A percentile compares a stretch with the other conserved stretches of the same genome.
Evolutionary conservation across 2,888 invertebrate genomes (phyloP).

Genomic region (Horisme vitalbata): DNA sequence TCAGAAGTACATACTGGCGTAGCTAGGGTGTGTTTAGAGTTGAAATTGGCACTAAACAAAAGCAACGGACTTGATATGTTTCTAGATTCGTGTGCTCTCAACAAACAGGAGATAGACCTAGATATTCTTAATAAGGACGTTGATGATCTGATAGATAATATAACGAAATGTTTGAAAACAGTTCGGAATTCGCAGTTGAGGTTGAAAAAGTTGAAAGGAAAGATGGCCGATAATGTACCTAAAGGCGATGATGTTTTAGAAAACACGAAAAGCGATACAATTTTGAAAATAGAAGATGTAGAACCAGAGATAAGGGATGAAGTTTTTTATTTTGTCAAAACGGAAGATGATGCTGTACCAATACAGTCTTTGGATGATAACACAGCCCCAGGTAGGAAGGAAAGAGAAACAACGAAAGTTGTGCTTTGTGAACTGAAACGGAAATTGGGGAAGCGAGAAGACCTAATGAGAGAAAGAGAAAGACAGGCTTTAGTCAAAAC

Average conservation of each 20-base stretch:
- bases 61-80: conserved; percentile 68
- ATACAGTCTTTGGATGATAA: conserved; percentile 52
- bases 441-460: conserved; percentile 72
- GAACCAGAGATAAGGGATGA: conserved; percentile 69
- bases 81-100: conserved; percentile 68
- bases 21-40: conserved; percentile 61
- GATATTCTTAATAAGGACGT: conserved; percentile 64
- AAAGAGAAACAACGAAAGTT: conserved; percentile 63
- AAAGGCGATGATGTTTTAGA: conserved; percentile 42
- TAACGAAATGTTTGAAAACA: conserved; percentile 61
- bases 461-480: conserved; percentile 75
- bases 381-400: conserved; percentile 67
- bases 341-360: conserved; percentile 57
- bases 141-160: conserved; percentile 61
- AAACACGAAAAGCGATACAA: conserved; percentile 39
- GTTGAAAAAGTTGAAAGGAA: conserved; percentile 64
- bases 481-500: conserved; percentile 73
- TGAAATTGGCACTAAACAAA: conserved; percentile 64
- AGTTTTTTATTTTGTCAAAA: conserved; percentile 73
- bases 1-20: conserved; percentile 71
- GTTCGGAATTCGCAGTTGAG: conserved; percentile 65
- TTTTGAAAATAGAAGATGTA: conserved; percentile 63
- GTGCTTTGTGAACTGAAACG: conserved; percentile 69
- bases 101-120: conserved; percentile 63
- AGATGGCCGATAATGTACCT: conserved; percentile 38